Evolutionary conservation across 2,113 vertebrate species (phyloP).

Genomic region (Labeo catla): DNA sequence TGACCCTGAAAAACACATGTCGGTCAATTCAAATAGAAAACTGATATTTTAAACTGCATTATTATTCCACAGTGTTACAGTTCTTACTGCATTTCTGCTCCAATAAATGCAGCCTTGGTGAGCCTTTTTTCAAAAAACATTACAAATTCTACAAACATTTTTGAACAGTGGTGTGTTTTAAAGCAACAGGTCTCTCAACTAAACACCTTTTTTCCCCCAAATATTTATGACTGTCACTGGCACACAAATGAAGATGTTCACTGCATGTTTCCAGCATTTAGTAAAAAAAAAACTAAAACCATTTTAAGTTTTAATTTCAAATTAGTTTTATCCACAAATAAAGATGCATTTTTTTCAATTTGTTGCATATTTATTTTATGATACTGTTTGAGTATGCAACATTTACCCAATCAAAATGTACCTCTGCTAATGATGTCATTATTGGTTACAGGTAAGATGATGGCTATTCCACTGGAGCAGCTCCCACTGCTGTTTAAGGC

Average conservation of each 20-base stretch:
- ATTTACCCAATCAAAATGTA: not conserved
- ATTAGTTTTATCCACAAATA: not conserved
- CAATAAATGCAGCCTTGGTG: not conserved
- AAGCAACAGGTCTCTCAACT: too few relatives aligned
- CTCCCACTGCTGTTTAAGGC: constrained; percentile 99
- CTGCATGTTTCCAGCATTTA: not conserved
- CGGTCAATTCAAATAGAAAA: not conserved
- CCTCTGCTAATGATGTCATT: not conserved
- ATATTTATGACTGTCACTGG: not conserved
- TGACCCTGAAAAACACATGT: too few relatives aligned
- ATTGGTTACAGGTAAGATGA: constrained; percentile 87
- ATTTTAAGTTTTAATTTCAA: not conserved
- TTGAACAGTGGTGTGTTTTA: too few relatives aligned
- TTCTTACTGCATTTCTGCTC: not conserved
- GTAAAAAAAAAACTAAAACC: not conserved
- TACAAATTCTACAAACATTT: not conserved
- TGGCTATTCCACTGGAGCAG: constrained; percentile 95
- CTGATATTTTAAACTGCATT: not conserved
- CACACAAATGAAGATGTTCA: not conserved
- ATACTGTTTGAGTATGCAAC: not conserved
- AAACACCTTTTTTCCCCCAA: too few relatives aligned
- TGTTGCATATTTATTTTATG: not conserved
- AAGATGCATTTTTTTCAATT: not conserved
- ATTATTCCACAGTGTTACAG: not conserved
- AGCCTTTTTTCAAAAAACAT: not conserved